These are phyloP conservation scores for Drosophila diplacantha DNA, from an alignment of 2,888 invertebrate genomes.

Conservation along the genomic window DNA sequence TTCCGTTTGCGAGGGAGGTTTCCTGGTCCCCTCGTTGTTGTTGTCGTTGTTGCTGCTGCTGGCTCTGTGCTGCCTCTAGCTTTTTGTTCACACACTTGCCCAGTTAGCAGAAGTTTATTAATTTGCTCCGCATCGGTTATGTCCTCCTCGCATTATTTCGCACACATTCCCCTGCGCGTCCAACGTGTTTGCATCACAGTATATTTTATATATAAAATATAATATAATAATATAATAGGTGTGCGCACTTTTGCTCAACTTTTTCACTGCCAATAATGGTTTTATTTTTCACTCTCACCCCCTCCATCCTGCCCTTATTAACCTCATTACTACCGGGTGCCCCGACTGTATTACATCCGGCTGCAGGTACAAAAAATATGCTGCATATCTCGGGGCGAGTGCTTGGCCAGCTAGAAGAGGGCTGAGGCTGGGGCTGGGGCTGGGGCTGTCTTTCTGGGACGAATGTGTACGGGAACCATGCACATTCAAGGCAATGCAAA, in stretches of 20 bases:
- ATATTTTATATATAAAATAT: not conserved
- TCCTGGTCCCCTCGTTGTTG: conserved; percentile 36
- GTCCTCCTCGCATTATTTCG: conserved; percentile 8
- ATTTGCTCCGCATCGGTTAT: conserved; percentile 43
- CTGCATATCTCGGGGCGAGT: conserved; percentile 5
- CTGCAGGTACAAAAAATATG: not conserved
- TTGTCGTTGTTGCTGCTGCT: conserved; percentile 5
- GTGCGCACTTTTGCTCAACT: not conserved
- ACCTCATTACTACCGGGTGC: conserved; percentile 1
- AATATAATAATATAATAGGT: not conserved
- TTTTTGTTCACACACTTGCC: conserved; percentile 26
- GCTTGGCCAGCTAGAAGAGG: not conserved
- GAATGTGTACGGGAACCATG: not conserved
- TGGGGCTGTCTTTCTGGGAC: not conserved
- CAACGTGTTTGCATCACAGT: too few species aligned
- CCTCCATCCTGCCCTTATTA: not conserved
- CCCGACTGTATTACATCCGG: conserved; percentile 1
- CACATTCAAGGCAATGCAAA: conserved; percentile 7
- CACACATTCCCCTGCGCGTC: not conserved
- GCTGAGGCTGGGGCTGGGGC: too few species aligned
- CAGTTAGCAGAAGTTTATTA: conserved; percentile 45
- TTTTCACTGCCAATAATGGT: conserved; percentile 3
- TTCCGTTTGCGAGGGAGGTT: conserved; percentile 54
- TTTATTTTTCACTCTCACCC: conserved; percentile 1
- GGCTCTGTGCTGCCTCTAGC: conserved; percentile 20